phyloP scores from a whole-genome alignment of 92 coral and sea anemone species.

The Zoanthus solanderi region DNA sequence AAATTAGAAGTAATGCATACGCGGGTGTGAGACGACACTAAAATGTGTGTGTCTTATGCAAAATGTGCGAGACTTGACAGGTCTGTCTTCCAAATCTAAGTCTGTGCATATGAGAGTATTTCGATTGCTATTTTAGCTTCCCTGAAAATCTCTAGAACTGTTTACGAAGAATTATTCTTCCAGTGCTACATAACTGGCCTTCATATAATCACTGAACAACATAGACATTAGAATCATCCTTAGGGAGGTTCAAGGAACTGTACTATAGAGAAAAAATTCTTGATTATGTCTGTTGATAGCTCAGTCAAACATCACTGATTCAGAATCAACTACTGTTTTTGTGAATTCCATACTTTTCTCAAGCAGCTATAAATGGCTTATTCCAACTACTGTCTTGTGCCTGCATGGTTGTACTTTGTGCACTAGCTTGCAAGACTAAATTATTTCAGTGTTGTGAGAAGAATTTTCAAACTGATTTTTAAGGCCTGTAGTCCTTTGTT shows the following conservation, averaged over 20 bases:
- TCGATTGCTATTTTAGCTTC: conserved; percentile 33
- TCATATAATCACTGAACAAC: conserved; percentile 30
- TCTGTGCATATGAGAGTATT: conserved; percentile 40
- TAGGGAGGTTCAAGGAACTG: conserved; percentile 44
- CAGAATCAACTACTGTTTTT: conserved; percentile 58
- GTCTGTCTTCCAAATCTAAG: conserved; percentile 33
- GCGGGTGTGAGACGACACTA: too few species aligned
- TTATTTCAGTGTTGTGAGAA: too few species aligned
- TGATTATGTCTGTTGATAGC: conserved; percentile 61
- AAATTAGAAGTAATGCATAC: too few species aligned
- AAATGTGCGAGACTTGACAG: too few species aligned
- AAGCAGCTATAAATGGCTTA: neutral
- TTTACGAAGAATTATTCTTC: conserved; percentile 38
- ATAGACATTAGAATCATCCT: conserved; percentile 51
- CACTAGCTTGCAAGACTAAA: too few species aligned
- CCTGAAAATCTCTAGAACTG: conserved; percentile 37
- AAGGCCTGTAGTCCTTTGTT: too few species aligned
- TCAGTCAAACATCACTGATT: conserved; percentile 45
- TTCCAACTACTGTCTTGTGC: too few species aligned
- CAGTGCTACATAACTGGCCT: conserved; percentile 48
- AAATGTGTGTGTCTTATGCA: too few species aligned
- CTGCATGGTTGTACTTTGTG: too few species aligned
- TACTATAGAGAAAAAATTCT: conserved; percentile 53
- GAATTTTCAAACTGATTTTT: too few species aligned
- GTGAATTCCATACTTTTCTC: neutral